Percentiles rank a stretch among this genome's conserved stretches.
These are phyloP conservation scores for Drosophila triauraria DNA, from an alignment of 1,140 invertebrate species.

Conservation along the genomic window DNA sequence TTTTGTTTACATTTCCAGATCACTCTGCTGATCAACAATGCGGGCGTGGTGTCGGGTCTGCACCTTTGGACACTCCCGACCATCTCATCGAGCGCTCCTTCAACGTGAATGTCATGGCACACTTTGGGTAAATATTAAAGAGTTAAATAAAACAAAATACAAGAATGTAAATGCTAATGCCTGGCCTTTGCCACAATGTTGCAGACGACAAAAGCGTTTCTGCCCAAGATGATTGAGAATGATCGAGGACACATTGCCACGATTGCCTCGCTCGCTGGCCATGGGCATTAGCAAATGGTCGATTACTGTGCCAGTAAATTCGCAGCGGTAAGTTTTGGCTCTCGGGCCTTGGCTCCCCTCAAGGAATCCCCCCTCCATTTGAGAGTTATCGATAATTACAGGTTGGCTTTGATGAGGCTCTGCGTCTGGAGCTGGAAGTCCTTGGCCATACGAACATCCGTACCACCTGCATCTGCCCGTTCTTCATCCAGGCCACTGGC, in stretches of 20 bases:
- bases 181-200: conserved; percentile 25
- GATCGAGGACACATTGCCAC: conserved; percentile 94
- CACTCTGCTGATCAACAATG: conserved; percentile 96
- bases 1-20: conserved; percentile 86
- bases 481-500: conserved; percentile 95
- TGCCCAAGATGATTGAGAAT: conserved; percentile 85
- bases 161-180: conserved; percentile 36
- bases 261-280: conserved; percentile 96
- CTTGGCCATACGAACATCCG: conserved; percentile 91
- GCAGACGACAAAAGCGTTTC: conserved; percentile 84
- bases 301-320: conserved; percentile 99
- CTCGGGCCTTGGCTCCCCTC: not conserved
- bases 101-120: conserved; percentile 91
- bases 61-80: conserved; percentile 94
- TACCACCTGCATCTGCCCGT: conserved; percentile 96
- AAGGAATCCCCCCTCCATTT: conserved; percentile 3
- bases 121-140: conserved; percentile 89
- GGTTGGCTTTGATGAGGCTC: conserved; percentile 94
- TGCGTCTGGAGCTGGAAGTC: conserved; percentile 91
- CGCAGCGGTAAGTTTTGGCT: conserved; percentile 89
- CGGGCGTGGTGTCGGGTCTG: conserved; percentile 95
- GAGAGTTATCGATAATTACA: conserved; percentile 60
- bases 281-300: conserved; percentile 92
- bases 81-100: conserved; percentile 91
- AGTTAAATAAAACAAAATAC: not conserved